Percentiles rank a stretch among this genome's conserved stretches.
Evolutionary conservation across 2,888 invertebrate species (phyloP).

Genomic region (Rapana venosa): DNA sequence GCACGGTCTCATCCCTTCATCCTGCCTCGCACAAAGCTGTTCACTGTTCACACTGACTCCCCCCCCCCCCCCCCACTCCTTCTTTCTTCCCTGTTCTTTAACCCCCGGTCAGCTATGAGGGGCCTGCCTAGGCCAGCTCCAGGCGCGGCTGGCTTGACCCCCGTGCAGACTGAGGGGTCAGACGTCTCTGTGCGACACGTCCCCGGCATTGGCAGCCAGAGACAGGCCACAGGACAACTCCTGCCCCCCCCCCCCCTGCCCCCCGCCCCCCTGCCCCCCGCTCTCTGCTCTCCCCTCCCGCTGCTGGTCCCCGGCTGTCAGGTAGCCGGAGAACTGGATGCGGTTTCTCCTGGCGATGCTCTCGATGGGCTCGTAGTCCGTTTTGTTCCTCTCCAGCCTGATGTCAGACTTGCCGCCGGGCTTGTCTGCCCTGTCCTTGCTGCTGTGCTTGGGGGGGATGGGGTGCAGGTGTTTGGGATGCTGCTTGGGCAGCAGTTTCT

Average conservation of each 20-base stretch:
- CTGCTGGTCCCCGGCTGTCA: conserved; percentile 44
- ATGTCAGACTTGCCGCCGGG: neutral
- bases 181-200: neutral
- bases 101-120: no score
- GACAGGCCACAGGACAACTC: neutral
- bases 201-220: neutral
- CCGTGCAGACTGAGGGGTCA: neutral
- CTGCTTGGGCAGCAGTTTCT: conserved; percentile 32
- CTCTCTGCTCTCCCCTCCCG: conserved; percentile 46
- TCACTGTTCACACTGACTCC: neutral
- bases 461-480: neutral
- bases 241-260: neutral
- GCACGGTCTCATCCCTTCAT: no score
- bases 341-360: conserved; percentile 63
- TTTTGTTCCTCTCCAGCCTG: conserved; percentile 56
- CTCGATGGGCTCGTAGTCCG: conserved; percentile 67
- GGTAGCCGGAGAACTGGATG: conserved; percentile 55
- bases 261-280: neutral
- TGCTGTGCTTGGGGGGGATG: neutral
- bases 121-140: no score
- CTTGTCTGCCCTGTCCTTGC: neutral
- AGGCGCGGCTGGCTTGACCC: no score
- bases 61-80: neutral
- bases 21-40: no score
- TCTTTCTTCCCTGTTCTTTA: no score